A percentile compares a stretch with the other conserved stretches of the same genome.
phyloP scores from a whole-genome alignment of 2,888 invertebrate genomes.

The Beris chalybata region DNA sequence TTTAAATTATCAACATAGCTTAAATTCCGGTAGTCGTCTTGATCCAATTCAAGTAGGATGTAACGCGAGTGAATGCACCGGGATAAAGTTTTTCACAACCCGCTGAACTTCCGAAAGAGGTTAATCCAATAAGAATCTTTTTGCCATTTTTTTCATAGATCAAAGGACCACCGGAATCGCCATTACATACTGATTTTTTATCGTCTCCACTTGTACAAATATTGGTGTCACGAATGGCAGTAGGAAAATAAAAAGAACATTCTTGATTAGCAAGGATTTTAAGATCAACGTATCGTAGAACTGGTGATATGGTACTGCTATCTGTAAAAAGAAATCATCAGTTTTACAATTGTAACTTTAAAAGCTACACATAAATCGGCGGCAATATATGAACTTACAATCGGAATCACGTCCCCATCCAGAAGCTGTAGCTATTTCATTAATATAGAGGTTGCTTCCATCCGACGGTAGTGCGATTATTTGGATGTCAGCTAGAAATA shows the following conservation, averaged over 20 bases:
- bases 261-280: background rate
- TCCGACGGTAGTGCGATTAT: constrained; percentile 10
- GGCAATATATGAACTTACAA: no score
- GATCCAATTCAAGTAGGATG: constrained; percentile 34
- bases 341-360: background rate
- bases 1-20: no score
- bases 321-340: constrained; percentile 14
- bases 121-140: constrained; percentile 10
- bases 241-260: background rate
- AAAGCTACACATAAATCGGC: no score
- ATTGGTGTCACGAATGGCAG: background rate
- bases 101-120: constrained; percentile 6
- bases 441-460: constrained; percentile 39
- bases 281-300: constrained; percentile 16
- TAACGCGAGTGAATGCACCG: constrained; percentile 31
- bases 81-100: constrained; percentile 23
- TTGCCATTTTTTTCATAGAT: constrained; percentile 39
- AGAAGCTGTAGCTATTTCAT: constrained; percentile 46
- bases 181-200: constrained; percentile 49
- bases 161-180: constrained; percentile 53
- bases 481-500: constrained; percentile 15
- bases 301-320: background rate
- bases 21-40: constrained; percentile 11
- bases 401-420: constrained; percentile 48
- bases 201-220: constrained; percentile 44